phyloP scores from a whole-genome alignment of 2,888 invertebrate species.

The Agrotis puta region DNA sequence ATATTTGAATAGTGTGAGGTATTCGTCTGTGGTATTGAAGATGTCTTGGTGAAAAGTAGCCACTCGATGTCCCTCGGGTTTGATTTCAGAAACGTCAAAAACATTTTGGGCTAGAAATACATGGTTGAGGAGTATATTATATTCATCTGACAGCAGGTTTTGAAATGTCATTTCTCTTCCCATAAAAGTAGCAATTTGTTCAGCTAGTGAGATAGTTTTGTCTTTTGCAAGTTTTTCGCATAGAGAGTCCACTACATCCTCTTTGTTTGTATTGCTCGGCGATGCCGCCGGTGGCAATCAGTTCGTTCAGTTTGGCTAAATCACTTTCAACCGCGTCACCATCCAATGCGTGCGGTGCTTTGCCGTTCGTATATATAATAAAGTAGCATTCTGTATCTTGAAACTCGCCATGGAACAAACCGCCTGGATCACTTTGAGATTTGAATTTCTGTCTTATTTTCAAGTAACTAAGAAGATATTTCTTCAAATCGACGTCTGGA shows the following conservation, averaged over 20 bases:
- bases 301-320: slow-evolving; percentile 19
- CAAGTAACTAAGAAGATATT: slow-evolving; percentile 46
- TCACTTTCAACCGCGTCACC: neutral
- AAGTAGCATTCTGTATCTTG: slow-evolving; percentile 14
- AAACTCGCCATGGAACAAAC: slow-evolving; percentile 32
- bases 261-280: no score
- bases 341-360: slow-evolving; percentile 8
- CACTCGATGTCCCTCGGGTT: slow-evolving; percentile 22
- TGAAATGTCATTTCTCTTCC: neutral
- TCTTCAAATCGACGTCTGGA: slow-evolving; percentile 24
- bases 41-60: slow-evolving; percentile 40
- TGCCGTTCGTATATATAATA: slow-evolving; percentile 52
- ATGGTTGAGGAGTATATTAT: slow-evolving; percentile 41
- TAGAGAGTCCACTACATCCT: no score
- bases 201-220: slow-evolving; percentile 21
- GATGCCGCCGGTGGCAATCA: slow-evolving; percentile 38
- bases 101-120: slow-evolving; percentile 42
- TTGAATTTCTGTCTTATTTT: slow-evolving; percentile 37
- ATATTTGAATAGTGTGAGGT: slow-evolving; percentile 35
- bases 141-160: slow-evolving; percentile 31
- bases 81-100: slow-evolving; percentile 32
- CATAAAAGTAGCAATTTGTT: slow-evolving; percentile 3
- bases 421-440: neutral
- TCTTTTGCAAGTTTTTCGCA: no score
- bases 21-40: slow-evolving; percentile 29